phyloP scores from a whole-genome alignment of 2,797 vertebrate species.

The Bryconaethiops microstoma region DNA sequence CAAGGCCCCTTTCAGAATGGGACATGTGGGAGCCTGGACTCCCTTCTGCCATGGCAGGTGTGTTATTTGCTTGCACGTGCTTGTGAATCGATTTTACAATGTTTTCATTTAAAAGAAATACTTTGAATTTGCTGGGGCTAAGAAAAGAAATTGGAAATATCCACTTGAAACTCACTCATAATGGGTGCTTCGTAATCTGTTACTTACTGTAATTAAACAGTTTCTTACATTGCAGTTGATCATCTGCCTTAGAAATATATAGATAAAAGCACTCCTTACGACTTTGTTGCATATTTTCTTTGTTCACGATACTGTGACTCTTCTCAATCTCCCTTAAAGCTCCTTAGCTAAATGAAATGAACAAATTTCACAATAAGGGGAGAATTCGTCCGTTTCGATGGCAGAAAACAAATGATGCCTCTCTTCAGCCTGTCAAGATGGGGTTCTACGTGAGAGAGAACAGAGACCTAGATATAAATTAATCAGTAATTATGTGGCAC shows the following conservation, averaged over 20 bases:
- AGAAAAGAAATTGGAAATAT: too few relatives aligned
- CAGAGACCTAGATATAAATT: conserved; percentile 67
- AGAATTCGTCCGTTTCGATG: conserved; percentile 73
- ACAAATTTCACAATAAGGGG: conserved; percentile 70
- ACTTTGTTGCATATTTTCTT: too few relatives aligned
- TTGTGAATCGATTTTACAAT: conserved; percentile 1
- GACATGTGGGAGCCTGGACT: conserved; percentile 63
- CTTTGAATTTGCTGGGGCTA: too few relatives aligned
- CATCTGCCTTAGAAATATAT: too few relatives aligned
- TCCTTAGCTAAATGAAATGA: conserved; percentile 73
- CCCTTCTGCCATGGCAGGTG: conserved; percentile 73
- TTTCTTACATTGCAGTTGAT: too few relatives aligned
- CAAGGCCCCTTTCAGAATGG: conserved; percentile 70
- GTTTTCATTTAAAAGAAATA: too few relatives aligned
- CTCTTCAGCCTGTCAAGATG: conserved; percentile 69
- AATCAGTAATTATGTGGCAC: conserved; percentile 70
- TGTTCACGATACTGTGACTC: background rate
- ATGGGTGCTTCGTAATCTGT: too few relatives aligned
- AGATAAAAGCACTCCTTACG: too few relatives aligned
- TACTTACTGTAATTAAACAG: too few relatives aligned
- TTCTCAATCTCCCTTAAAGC: conserved; percentile 55
- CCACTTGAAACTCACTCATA: too few relatives aligned
- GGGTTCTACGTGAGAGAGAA: conserved; percentile 69
- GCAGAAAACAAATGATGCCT: conserved; percentile 67
- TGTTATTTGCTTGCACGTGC: conserved; percentile 55